Evolutionary conservation across 2,888 invertebrate species (phyloP).

Genomic region (Eupithecia vulgata): DNA sequence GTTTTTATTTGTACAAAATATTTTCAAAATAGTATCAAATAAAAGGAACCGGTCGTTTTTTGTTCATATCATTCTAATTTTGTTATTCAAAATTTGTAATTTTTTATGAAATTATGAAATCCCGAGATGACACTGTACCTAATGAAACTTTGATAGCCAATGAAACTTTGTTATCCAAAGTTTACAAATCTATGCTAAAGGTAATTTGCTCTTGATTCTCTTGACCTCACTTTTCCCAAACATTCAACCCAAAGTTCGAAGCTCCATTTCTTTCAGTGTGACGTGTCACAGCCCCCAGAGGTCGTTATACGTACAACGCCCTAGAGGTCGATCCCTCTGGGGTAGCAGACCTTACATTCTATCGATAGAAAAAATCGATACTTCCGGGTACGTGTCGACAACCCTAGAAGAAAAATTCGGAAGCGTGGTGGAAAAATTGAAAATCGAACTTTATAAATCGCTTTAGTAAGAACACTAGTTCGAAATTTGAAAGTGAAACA

Average conservation of each 20-base stretch:
- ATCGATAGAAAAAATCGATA: conserved; percentile 22
- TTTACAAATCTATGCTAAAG: not conserved
- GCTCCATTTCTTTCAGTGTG: conserved; percentile 14
- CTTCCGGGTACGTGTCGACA: conserved; percentile 20
- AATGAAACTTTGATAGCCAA: too few relatives aligned
- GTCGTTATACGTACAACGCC: conserved; percentile 22
- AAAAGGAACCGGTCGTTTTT: too few relatives aligned
- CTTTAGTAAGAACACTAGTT: not conserved
- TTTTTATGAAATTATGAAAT: too few relatives aligned
- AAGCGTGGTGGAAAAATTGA: not conserved
- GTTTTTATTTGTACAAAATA: too few relatives aligned
- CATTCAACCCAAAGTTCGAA: conserved; percentile 16
- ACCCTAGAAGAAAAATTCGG: conserved; percentile 10
- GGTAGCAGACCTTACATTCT: conserved; percentile 29
- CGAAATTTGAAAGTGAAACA: not conserved
- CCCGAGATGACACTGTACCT: too few relatives aligned
- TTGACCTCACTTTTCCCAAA: conserved; percentile 19
- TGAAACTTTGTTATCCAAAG: too few relatives aligned
- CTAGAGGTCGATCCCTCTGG: conserved; percentile 34
- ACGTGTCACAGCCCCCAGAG: conserved; percentile 25
- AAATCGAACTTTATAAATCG: not conserved
- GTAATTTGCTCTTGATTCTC: not conserved
- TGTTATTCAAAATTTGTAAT: too few relatives aligned
- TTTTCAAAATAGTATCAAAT: too few relatives aligned
- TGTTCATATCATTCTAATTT: too few relatives aligned